These are phyloP conservation scores for Pheosia gnoma DNA, from an alignment of 2,888 invertebrate genomes.

Conservation along the genomic window DNA sequence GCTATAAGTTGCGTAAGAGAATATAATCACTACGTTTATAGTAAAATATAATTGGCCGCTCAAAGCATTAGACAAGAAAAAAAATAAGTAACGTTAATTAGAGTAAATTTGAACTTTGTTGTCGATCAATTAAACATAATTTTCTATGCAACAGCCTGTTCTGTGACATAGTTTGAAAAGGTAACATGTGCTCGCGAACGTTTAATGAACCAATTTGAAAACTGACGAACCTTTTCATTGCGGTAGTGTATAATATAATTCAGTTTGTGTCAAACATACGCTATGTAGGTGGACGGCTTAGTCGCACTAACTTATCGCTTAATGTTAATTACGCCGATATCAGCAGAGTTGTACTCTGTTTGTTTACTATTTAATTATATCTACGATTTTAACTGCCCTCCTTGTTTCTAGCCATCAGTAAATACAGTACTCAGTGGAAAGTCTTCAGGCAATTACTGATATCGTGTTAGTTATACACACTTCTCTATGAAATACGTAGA, in stretches of 20 bases:
- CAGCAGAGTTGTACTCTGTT: slow-evolving; percentile 21
- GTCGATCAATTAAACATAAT: no score
- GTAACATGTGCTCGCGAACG: no score
- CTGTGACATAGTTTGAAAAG: no score
- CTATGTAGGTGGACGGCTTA: slow-evolving; percentile 17
- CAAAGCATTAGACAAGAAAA: no score
- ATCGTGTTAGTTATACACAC: background rate
- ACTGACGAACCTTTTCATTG: background rate
- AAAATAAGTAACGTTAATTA: no score
- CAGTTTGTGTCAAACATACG: slow-evolving; percentile 9
- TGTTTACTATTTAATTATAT: slow-evolving; percentile 20
- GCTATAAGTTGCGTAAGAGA: no score
- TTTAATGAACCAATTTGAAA: no score
- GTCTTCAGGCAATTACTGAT: slow-evolving; percentile 10
- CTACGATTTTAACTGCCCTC: slow-evolving; percentile 22
- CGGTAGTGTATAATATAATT: background rate
- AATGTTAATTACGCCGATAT: slow-evolving; percentile 24
- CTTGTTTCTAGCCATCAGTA: slow-evolving; percentile 13
- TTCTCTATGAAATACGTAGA: background rate
- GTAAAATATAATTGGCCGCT: no score
- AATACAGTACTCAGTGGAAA: slow-evolving; percentile 17
- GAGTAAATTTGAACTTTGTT: no score
- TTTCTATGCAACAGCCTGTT: no score
- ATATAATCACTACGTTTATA: no score
- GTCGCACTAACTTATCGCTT: slow-evolving; percentile 20